phyloP scores from a whole-genome alignment of 2,113 vertebrate species.

The Microcebus tavaratra region DNA sequence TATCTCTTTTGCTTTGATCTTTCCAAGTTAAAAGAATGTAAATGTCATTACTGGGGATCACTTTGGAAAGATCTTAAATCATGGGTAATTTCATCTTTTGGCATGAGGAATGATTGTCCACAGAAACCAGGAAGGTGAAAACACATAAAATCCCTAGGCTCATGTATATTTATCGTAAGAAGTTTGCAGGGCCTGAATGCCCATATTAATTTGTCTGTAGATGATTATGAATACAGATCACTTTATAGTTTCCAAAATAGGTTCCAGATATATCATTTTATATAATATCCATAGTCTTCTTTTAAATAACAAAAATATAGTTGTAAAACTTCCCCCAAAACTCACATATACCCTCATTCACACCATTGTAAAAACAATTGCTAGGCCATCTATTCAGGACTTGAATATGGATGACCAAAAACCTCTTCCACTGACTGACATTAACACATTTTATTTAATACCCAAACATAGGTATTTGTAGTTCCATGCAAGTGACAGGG shows the following conservation, averaged over 20 bases:
- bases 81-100: background rate
- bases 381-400: background rate
- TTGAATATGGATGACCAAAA: background rate
- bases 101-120: background rate
- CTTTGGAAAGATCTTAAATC: slow-evolving; percentile 55
- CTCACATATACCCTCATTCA: background rate
- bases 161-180: background rate
- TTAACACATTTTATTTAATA: background rate
- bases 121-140: background rate
- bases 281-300: background rate
- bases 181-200: background rate
- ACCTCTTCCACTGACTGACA: background rate
- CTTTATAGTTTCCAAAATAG: background rate
- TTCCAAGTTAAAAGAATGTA: slow-evolving; percentile 29
- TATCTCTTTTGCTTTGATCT: slow-evolving; percentile 47
- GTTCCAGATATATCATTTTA: background rate
- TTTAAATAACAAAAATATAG: background rate
- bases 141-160: background rate
- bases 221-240: background rate
- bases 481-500: background rate
- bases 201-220: background rate
- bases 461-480: background rate
- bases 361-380: background rate
- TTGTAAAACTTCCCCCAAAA: background rate
- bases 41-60: background rate